A percentile compares a stretch with the other conserved stretches of the same genome.
Evolutionary conservation across 2,888 invertebrate genomes (phyloP).

Genomic region (Pollenia amentaria): DNA sequence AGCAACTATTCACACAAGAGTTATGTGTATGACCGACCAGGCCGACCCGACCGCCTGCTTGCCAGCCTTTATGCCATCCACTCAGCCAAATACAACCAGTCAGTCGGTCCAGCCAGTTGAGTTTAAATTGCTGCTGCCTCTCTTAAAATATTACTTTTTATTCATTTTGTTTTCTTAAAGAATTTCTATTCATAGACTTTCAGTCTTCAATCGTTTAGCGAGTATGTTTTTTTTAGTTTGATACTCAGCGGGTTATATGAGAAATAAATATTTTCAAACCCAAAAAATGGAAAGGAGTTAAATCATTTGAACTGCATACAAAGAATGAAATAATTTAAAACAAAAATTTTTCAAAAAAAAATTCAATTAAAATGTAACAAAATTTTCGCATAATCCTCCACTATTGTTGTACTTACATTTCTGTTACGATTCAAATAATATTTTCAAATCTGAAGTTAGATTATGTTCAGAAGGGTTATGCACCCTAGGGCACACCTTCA

Average conservation of each 20-base stretch:
- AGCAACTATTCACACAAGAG: slow-evolving; percentile 50
- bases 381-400: too few relatives aligned
- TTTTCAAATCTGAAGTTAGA: too few relatives aligned
- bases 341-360: too few relatives aligned
- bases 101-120: slow-evolving; percentile 33
- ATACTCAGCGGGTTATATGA: slow-evolving; percentile 38
- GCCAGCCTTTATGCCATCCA: slow-evolving; percentile 13
- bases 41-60: not conserved
- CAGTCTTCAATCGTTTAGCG: slow-evolving; percentile 61
- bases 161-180: slow-evolving; percentile 18
- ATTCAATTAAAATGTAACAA: too few relatives aligned
- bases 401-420: too few relatives aligned
- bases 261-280: slow-evolving; percentile 18
- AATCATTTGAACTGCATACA: not conserved
- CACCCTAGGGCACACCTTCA: too few relatives aligned
- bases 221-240: slow-evolving; percentile 46
- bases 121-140: slow-evolving; percentile 50
- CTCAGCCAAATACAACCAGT: slow-evolving; percentile 16
- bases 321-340: not conserved
- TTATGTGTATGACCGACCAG: slow-evolving; percentile 20
- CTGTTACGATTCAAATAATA: too few relatives aligned
- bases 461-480: too few relatives aligned
- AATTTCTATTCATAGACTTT: slow-evolving; percentile 72
- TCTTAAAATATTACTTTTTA: slow-evolving; percentile 41
- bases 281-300: slow-evolving; percentile 11